Evolutionary conservation across 2,113 vertebrate genomes (phyloP).

Genomic region (Apteryx mantelli): DNA sequence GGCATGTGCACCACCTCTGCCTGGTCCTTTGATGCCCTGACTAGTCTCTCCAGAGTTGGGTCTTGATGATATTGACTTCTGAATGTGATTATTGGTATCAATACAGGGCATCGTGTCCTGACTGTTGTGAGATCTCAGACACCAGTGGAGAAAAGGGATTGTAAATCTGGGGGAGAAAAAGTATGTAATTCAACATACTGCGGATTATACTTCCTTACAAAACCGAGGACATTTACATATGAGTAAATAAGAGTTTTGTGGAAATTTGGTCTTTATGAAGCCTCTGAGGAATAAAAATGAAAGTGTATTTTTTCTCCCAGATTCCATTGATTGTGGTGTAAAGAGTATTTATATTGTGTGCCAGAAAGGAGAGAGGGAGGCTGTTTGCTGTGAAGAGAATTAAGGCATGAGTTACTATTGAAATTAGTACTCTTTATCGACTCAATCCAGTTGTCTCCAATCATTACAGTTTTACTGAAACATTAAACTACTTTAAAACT

Average conservation of each 20-base stretch:
- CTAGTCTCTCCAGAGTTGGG: not conserved
- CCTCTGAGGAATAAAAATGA: constrained; percentile 16
- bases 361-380: not conserved
- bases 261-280: not conserved
- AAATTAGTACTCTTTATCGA: constrained; percentile 76
- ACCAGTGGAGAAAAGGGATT: not conserved
- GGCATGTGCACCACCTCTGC: not conserved
- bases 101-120: not conserved
- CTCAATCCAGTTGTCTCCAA: constrained; percentile 70
- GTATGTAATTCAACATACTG: not conserved
- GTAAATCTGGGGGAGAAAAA: not conserved
- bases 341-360: constrained; percentile 19
- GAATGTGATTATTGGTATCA: not conserved
- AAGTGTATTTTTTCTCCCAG: not conserved
- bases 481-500: constrained; percentile 82
- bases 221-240: not conserved
- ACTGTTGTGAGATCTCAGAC: not conserved
- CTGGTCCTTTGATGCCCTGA: fast-evolving
- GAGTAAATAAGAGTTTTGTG: constrained; percentile 15
- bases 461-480: constrained; percentile 77
- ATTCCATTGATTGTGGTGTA: not conserved
- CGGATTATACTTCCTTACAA: constrained; percentile 4
- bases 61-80: not conserved
- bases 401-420: constrained; percentile 79
- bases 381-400: constrained; percentile 63